Conservation (phyloP, 2,797 vertebrate species). For the Scyliorhinus canicula region DNA sequence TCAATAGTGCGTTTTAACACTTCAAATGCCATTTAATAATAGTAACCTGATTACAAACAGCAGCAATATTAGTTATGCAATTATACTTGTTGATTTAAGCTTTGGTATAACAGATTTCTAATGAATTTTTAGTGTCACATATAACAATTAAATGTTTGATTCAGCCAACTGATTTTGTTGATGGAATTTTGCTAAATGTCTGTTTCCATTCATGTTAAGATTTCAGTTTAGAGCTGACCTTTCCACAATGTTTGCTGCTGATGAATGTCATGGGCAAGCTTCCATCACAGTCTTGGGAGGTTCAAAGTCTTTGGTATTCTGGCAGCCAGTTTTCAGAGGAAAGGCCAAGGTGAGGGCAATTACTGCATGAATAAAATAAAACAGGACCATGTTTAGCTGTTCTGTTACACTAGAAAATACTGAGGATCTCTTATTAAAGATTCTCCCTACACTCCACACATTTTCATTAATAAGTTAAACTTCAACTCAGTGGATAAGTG, state of each 20-base stretch:
- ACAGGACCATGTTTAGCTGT: background rate
- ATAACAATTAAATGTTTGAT: background rate
- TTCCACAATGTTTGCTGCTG: conserved; percentile 78
- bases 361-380: background rate
- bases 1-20: background rate
- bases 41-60: background rate
- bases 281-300: conserved; percentile 64
- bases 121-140: background rate
- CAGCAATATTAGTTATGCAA: background rate
- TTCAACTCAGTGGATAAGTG: background rate
- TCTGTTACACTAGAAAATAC: background rate
- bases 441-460: background rate
- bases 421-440: background rate
- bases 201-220: conserved; percentile 52
- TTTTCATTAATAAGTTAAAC: background rate
- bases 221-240: conserved; percentile 61
- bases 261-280: conserved; percentile 70
- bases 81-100: background rate
- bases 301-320: conserved; percentile 70
- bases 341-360: conserved; percentile 54
- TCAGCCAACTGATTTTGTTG: background rate
- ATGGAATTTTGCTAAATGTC: background rate
- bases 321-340: conserved; percentile 62
- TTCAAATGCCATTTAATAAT: background rate
- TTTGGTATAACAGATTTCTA: background rate